Evolutionary conservation across 1,140 invertebrate genomes (phyloP).

Genomic region (Dryas iulia): DNA sequence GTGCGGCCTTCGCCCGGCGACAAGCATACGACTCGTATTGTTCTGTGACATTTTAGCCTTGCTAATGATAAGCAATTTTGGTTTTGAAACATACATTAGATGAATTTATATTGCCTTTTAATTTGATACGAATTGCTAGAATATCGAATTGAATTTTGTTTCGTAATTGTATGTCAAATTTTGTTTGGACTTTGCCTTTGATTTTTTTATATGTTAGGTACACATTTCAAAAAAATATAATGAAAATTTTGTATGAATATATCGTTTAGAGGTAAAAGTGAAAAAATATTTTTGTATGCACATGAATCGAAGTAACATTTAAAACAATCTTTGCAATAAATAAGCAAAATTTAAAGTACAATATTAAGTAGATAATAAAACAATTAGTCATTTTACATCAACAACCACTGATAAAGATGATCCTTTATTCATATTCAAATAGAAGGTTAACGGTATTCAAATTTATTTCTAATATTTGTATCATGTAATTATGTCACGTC

Average conservation of each 20-base stretch:
- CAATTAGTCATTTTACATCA: too few species aligned
- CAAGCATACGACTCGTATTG: constrained; percentile 61
- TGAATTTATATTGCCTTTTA: constrained; percentile 65
- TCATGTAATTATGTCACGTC: constrained; percentile 53
- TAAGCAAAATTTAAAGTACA: too few species aligned
- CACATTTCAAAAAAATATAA: too few species aligned
- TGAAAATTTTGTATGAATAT: too few species aligned
- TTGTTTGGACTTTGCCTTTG: not conserved
- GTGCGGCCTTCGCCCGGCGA: constrained; percentile 71
- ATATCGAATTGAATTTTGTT: constrained; percentile 20
- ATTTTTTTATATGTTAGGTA: too few species aligned
- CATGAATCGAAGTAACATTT: too few species aligned
- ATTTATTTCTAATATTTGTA: constrained; percentile 44
- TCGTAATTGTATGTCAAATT: not conserved
- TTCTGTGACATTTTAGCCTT: constrained; percentile 78
- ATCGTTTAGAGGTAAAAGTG: too few species aligned
- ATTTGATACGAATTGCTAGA: constrained; percentile 53
- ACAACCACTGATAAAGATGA: not conserved
- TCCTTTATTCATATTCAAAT: not conserved
- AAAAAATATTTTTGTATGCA: too few species aligned
- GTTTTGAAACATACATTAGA: constrained; percentile 73
- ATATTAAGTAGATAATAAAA: too few species aligned
- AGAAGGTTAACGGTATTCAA: constrained; percentile 40
- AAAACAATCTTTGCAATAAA: too few species aligned
- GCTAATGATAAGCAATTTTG: constrained; percentile 77